Evolutionary conservation across 2,113 vertebrate genomes (phyloP).

Genomic region (Tachysurus fulvidraco): DNA sequence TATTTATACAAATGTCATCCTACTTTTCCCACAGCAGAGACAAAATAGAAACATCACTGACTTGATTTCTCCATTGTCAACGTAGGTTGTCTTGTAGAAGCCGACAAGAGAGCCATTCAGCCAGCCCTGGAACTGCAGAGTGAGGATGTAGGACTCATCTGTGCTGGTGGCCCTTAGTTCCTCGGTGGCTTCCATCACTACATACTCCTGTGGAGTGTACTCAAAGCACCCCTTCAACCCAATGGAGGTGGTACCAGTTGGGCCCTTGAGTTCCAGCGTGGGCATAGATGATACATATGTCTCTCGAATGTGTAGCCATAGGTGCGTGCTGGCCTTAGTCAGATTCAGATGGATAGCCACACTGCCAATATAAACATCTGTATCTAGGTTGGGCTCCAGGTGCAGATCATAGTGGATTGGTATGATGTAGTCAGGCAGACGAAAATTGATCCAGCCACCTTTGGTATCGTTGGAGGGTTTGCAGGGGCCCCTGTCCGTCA

Average conservation of each 20-base stretch:
- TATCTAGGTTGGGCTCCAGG: conserved; percentile 78
- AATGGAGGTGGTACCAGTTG: conserved; percentile 52
- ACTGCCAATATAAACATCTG: conserved; percentile 80
- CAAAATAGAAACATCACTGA: conserved; percentile 66
- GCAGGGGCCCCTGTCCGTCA: conserved; percentile 68
- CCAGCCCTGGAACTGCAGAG: conserved; percentile 85
- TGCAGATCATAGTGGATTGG: conserved; percentile 88
- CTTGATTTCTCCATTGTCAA: conserved; percentile 76
- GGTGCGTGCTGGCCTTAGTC: conserved; percentile 62
- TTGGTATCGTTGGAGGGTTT: conserved; percentile 65
- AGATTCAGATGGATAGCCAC: conserved; percentile 77
- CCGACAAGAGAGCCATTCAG: conserved; percentile 91
- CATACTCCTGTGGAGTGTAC: conserved; percentile 80
- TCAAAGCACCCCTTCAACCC: conserved; percentile 79
- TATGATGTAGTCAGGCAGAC: conserved; percentile 78
- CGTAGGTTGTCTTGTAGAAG: conserved; percentile 90
- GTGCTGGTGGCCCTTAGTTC: conserved; percentile 52
- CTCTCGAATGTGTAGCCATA: conserved; percentile 93
- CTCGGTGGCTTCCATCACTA: conserved; percentile 79
- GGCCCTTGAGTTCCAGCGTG: conserved; percentile 55
- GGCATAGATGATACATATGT: conserved; percentile 78
- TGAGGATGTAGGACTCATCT: conserved; percentile 74
- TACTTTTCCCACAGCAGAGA: not conserved
- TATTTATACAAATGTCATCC: not conserved
- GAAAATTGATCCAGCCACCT: conserved; percentile 83